Evolutionary conservation across 2,797 vertebrate genomes (phyloP).

Genomic region (Numenius phaeopus): DNA sequence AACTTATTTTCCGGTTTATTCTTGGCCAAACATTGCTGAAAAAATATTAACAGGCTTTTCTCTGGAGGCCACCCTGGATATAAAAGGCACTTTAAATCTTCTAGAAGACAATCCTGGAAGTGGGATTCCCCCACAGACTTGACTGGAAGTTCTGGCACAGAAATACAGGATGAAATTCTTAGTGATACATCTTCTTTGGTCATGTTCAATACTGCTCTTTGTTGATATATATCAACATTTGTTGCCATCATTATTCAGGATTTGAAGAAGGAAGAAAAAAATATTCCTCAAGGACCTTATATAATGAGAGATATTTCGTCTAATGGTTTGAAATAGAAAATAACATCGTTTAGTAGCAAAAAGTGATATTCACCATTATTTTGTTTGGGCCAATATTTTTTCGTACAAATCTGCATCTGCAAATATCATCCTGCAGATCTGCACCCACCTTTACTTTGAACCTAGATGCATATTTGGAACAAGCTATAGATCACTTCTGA

Average conservation of each 20-base stretch:
- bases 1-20: neutral
- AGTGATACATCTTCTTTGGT: neutral
- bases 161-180: neutral
- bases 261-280: neutral
- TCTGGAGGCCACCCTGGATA: neutral
- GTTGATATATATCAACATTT: neutral
- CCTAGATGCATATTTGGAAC: constrained; percentile 33
- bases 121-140: rapidly evolving
- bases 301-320: neutral
- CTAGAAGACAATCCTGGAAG: neutral
- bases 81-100: neutral
- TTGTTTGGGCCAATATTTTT: constrained; percentile 83
- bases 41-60: neutral
- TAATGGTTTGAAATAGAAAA: neutral
- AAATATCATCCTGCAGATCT: constrained; percentile 83
- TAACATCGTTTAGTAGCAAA: neutral
- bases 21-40: neutral
- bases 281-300: neutral
- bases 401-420: constrained; percentile 81
- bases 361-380: constrained; percentile 71
- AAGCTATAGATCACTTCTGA: neutral
- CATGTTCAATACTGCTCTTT: neutral
- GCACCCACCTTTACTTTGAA: constrained; percentile 89
- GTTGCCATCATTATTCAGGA: neutral
- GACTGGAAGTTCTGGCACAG: neutral